These are phyloP conservation scores for Antigone vipio DNA, from an alignment of 2,113 vertebrate species.

Conservation along the genomic window DNA sequence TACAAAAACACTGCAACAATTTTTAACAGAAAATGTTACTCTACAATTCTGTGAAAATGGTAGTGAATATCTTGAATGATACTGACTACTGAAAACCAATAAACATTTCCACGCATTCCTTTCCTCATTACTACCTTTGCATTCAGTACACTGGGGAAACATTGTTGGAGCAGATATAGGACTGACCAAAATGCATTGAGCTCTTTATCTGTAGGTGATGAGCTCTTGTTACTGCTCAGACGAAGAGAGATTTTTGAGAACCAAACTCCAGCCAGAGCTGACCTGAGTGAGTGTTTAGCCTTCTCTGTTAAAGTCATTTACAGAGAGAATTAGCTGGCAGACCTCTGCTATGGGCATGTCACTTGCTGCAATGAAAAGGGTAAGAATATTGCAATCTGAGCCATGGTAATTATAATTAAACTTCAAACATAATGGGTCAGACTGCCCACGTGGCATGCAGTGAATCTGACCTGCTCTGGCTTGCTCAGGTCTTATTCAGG, in stretches of 20 bases:
- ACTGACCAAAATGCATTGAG: not conserved
- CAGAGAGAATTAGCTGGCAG: not conserved
- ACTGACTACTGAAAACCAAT: not conserved
- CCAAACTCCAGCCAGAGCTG: not conserved
- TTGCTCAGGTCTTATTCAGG: not conserved
- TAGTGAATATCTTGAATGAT: not conserved
- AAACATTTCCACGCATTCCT: not conserved
- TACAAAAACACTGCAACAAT: not conserved
- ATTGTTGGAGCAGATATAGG: not conserved
- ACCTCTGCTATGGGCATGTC: not conserved
- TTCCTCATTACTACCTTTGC: not conserved
- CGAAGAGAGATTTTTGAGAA: not conserved
- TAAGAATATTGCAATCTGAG: not conserved
- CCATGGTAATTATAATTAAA: not conserved
- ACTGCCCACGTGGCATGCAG: not conserved
- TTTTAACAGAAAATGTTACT: not conserved
- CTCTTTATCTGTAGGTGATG: not conserved
- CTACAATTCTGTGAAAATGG: not conserved
- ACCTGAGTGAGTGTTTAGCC: not conserved
- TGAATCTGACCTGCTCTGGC: not conserved
- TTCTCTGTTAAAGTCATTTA: not conserved
- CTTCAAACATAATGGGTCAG: not conserved
- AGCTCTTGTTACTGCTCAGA: not conserved
- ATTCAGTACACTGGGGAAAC: not conserved
- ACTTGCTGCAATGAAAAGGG: not conserved